phyloP scores from a whole-genome alignment of 1,140 invertebrate species.

The Akabosia matsudoensis region DNA sequence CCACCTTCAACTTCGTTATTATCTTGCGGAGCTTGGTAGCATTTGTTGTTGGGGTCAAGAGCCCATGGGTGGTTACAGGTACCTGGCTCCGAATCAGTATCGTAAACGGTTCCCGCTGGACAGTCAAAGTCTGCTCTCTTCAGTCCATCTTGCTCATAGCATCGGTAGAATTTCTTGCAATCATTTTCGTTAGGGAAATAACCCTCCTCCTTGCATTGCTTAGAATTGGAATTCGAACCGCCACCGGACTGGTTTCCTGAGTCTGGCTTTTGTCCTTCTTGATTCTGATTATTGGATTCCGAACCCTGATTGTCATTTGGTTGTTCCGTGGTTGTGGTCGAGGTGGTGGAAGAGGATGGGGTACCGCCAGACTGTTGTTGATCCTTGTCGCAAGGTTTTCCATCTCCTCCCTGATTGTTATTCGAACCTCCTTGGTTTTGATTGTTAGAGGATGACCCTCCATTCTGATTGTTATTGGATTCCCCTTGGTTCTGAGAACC shows the following conservation, averaged over 20 bases:
- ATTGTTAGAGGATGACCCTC: slow-evolving; percentile 15
- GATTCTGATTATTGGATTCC: slow-evolving; percentile 16
- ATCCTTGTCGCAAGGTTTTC: slow-evolving; percentile 9
- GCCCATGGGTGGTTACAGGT: slow-evolving; percentile 63
- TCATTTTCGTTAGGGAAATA: slow-evolving; percentile 60
- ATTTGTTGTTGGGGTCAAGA: slow-evolving; percentile 49
- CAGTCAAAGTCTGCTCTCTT: slow-evolving; percentile 64
- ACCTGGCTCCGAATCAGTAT: slow-evolving; percentile 58
- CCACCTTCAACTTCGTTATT: neutral
- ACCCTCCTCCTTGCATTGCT: slow-evolving; percentile 58
- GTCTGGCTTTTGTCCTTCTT: neutral
- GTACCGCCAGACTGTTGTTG: neutral
- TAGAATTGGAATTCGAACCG: slow-evolving; percentile 45
- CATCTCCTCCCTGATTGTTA: slow-evolving; percentile 21
- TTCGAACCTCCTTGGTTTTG: slow-evolving; percentile 22
- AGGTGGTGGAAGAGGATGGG: slow-evolving; percentile 1
- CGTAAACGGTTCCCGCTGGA: slow-evolving; percentile 68
- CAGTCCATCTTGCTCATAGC: slow-evolving; percentile 28
- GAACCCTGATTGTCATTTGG: slow-evolving; percentile 12
- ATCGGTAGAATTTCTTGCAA: slow-evolving; percentile 38
- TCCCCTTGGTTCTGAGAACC: slow-evolving; percentile 8
- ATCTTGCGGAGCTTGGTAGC: slow-evolving; percentile 19
- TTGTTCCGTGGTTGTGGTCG: slow-evolving; percentile 10
- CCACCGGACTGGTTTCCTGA: slow-evolving; percentile 2
- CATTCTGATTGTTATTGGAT: slow-evolving; percentile 16